Conservation (phyloP, 1,140 invertebrate genomes). For the Cecropterus lyciades region DNA sequence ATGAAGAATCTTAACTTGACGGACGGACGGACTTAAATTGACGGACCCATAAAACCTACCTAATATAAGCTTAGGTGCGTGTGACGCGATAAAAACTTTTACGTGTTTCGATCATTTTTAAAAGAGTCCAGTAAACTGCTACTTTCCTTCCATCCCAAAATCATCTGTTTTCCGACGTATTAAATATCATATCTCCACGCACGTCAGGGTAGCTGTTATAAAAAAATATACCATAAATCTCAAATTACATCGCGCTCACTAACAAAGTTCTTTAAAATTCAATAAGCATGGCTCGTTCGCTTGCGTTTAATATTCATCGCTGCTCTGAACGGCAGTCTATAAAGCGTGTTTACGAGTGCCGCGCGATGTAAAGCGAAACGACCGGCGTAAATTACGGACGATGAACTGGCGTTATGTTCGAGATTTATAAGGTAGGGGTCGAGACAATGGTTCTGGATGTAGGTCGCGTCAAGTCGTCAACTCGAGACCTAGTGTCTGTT, state of each 20-base stretch:
- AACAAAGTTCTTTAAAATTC: slow-evolving; percentile 42
- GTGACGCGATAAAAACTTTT: slow-evolving; percentile 20
- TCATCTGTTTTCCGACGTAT: not conserved
- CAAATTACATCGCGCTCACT: slow-evolving; percentile 33
- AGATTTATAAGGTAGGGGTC: slow-evolving; percentile 23
- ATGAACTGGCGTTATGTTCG: slow-evolving; percentile 31
- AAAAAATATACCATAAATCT: slow-evolving; percentile 36
- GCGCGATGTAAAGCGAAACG: slow-evolving; percentile 39
- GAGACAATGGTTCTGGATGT: slow-evolving; percentile 25
- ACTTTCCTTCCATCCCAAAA: not conserved
- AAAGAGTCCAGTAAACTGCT: slow-evolving; percentile 4
- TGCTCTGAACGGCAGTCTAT: slow-evolving; percentile 36
- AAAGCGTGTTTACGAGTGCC: slow-evolving; percentile 41
- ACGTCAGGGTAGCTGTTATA: not conserved
- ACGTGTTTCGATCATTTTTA: slow-evolving; percentile 19
- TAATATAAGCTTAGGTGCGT: slow-evolving; percentile 1
- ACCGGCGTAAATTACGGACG: slow-evolving; percentile 35
- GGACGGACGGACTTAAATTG: too few relatives aligned
- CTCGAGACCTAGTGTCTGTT: slow-evolving; percentile 28
- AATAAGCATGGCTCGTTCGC: slow-evolving; percentile 39
- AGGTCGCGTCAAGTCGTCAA: slow-evolving; percentile 23
- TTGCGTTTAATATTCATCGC: slow-evolving; percentile 42
- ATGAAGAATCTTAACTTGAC: too few relatives aligned
- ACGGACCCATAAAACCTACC: too few relatives aligned
- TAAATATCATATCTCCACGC: slow-evolving; percentile 8